Conservation (phyloP, 2,888 invertebrate species). For the Calameuta pallipes region DNA sequence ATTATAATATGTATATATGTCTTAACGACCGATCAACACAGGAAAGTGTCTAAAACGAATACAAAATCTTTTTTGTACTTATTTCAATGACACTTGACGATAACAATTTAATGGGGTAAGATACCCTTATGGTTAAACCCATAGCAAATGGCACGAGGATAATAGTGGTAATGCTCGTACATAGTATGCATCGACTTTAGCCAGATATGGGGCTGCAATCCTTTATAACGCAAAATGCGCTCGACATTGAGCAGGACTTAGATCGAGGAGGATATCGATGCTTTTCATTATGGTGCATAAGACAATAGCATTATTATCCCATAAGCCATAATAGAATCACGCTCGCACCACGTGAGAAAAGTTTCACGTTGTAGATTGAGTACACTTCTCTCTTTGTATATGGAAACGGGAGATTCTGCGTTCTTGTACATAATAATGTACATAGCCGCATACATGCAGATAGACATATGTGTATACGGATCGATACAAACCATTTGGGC, state of each 20-base stretch:
- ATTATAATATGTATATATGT: neutral
- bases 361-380: constrained; percentile 8
- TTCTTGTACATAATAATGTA: constrained; percentile 1
- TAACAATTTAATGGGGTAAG: neutral
- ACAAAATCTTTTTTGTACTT: neutral
- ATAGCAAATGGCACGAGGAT: no score
- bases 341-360: neutral
- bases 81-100: neutral
- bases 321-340: constrained; percentile 32
- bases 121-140: no score
- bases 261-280: no score
- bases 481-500: constrained; percentile 69
- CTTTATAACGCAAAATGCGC: neutral
- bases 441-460: no score
- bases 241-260: neutral
- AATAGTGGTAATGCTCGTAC: no score
- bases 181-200: no score
- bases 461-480: no score
- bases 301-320: constrained; percentile 38
- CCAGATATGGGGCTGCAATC: no score
- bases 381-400: constrained; percentile 7
- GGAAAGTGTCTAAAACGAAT: neutral
- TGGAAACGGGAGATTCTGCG: constrained; percentile 2
- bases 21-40: neutral
- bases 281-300: constrained; percentile 19